Percentiles rank a stretch among this genome's conserved stretches.
Conservation (phyloP, 2,797 vertebrate genomes). For the Tragopan temminckii region DNA sequence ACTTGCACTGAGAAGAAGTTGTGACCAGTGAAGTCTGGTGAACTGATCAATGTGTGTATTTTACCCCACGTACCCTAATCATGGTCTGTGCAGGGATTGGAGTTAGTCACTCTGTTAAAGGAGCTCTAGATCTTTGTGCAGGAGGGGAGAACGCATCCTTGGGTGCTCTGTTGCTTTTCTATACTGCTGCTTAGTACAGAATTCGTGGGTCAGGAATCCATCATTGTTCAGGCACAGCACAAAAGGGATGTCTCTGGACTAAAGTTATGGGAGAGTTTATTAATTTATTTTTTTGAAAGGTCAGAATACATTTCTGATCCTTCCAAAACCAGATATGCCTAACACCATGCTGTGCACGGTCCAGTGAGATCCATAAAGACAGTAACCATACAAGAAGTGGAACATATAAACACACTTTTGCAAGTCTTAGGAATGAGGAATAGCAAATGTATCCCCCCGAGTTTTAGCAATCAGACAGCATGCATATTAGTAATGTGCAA, state of each 20-base stretch:
- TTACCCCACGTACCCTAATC: not conserved
- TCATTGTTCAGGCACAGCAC: not conserved
- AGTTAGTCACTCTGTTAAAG: not conserved
- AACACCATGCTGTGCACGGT: not conserved
- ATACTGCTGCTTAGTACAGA: not conserved
- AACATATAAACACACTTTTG: conserved; percentile 35
- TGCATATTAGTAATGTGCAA: conserved; percentile 18
- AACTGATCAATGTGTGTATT: not conserved
- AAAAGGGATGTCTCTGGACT: not conserved
- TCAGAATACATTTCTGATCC: not conserved
- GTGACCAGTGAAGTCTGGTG: not conserved
- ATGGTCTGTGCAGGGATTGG: not conserved
- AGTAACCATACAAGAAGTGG: conserved; percentile 7
- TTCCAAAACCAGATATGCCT: not conserved
- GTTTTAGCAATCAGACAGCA: conserved; percentile 41
- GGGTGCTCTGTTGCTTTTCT: not conserved
- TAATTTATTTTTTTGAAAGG: not conserved
- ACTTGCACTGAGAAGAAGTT: not conserved
- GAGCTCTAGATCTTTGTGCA: not conserved
- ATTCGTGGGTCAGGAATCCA: not conserved
- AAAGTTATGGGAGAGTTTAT: not conserved
- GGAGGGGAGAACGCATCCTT: accelerated
- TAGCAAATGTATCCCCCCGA: conserved; percentile 19
- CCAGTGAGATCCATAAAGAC: not conserved
- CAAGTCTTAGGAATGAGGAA: conserved; percentile 28